Percentiles rank a stretch among this genome's conserved stretches.
These are phyloP conservation scores for Trematomus bernacchii DNA, from an alignment of 2,797 vertebrate species.

Conservation along the genomic window DNA sequence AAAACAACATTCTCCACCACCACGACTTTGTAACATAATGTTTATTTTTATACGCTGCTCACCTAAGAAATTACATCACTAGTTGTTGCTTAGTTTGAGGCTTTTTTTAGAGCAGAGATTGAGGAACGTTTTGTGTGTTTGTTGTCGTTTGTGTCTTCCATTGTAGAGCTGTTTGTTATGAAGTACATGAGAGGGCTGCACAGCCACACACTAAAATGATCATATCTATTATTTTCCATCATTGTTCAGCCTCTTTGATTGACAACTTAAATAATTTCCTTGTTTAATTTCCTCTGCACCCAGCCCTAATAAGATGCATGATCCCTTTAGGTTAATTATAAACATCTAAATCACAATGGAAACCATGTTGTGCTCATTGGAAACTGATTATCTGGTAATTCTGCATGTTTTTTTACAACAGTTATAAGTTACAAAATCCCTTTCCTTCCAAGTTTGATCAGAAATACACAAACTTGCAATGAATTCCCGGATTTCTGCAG, in stretches of 20 bases:
- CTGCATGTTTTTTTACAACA: neutral
- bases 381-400: too few relatives aligned
- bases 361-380: neutral
- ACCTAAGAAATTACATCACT: conserved; percentile 44
- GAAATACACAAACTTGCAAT: neutral
- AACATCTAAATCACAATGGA: neutral
- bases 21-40: conserved; percentile 18
- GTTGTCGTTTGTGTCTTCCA: conserved; percentile 9
- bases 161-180: conserved; percentile 6
- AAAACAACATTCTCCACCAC: neutral
- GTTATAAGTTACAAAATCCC: neutral
- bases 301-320: neutral
- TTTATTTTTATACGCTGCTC: conserved; percentile 67
- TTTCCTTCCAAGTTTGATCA: neutral
- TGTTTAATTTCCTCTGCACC: neutral
- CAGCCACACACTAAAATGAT: neutral
- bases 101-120: neutral
- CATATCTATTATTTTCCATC: too few relatives aligned
- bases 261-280: neutral
- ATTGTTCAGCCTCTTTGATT: neutral
- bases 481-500: neutral
- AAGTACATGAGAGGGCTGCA: conserved; percentile 18
- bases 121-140: neutral
- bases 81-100: conserved; percentile 6
- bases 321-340: neutral